phyloP scores from a whole-genome alignment of 2,113 vertebrate species.

The Erpornis zantholeuca region DNA sequence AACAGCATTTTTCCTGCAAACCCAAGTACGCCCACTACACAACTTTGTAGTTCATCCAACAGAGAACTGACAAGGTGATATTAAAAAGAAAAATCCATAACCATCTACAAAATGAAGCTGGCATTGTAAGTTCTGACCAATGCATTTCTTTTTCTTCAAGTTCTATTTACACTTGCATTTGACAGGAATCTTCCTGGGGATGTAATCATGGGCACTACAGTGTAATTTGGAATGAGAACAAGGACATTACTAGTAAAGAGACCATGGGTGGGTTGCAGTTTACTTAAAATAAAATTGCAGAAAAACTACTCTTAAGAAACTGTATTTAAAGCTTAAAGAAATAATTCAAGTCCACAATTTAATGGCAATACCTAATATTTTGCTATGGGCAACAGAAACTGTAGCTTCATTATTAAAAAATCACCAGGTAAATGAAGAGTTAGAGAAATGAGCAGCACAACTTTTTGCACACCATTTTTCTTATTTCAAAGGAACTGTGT shows the following conservation, averaged over 20 bases:
- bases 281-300: background rate
- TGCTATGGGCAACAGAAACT: background rate
- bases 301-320: background rate
- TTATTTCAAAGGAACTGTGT: background rate
- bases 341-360: background rate
- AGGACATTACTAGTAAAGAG: background rate
- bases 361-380: background rate
- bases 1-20: background rate
- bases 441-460: background rate
- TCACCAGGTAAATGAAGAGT: background rate
- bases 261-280: background rate
- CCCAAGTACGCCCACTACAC: background rate
- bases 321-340: background rate
- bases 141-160: background rate
- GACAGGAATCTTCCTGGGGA: background rate
- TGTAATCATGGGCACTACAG: background rate
- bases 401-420: background rate
- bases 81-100: background rate
- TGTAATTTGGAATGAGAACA: conserved; percentile 6
- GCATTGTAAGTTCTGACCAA: background rate
- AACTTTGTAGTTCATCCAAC: background rate
- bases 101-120: background rate
- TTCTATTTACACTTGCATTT: background rate
- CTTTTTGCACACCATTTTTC: background rate
- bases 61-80: background rate